A percentile compares a stretch with the other conserved stretches of the same genome.
Conservation (phyloP, 2,888 invertebrate species). For the Oegoconia quadripuncta region DNA sequence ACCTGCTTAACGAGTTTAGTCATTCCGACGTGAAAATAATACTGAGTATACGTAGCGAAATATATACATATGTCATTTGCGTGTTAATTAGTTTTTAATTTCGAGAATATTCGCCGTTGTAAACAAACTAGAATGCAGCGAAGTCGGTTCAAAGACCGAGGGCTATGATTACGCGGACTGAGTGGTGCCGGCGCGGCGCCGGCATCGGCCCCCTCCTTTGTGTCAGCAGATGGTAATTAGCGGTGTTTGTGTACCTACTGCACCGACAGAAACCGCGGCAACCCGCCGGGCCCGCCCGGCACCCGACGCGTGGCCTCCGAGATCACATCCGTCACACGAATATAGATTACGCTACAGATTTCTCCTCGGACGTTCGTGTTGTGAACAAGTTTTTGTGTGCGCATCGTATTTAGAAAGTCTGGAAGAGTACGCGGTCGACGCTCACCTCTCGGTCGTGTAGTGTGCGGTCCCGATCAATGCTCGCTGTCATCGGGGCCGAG, state of each 20-base stretch:
- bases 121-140: slow-evolving; percentile 37
- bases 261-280: neutral
- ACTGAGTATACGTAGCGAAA: too few species aligned
- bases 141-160: slow-evolving; percentile 22
- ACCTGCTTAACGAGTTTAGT: too few species aligned
- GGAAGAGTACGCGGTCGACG: slow-evolving; percentile 25
- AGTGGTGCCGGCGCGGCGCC: slow-evolving; percentile 21
- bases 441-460: slow-evolving; percentile 11
- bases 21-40: too few species aligned
- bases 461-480: slow-evolving; percentile 71
- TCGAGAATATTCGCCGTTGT: slow-evolving; percentile 11
- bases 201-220: slow-evolving; percentile 21
- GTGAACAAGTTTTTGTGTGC: slow-evolving; percentile 1
- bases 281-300: neutral
- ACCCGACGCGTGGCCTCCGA: slow-evolving; percentile 3
- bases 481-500: slow-evolving; percentile 55
- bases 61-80: too few species aligned
- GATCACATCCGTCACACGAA: slow-evolving; percentile 6
- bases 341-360: slow-evolving; percentile 5
- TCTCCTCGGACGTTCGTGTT: slow-evolving; percentile 2
- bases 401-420: slow-evolving; percentile 10
- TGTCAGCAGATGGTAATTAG: too few species aligned
- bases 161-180: too few species aligned
- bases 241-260: too few species aligned
- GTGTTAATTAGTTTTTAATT: too few species aligned